Conservation (phyloP, 2,888 invertebrate species). For the Tubulanus polymorphus region DNA sequence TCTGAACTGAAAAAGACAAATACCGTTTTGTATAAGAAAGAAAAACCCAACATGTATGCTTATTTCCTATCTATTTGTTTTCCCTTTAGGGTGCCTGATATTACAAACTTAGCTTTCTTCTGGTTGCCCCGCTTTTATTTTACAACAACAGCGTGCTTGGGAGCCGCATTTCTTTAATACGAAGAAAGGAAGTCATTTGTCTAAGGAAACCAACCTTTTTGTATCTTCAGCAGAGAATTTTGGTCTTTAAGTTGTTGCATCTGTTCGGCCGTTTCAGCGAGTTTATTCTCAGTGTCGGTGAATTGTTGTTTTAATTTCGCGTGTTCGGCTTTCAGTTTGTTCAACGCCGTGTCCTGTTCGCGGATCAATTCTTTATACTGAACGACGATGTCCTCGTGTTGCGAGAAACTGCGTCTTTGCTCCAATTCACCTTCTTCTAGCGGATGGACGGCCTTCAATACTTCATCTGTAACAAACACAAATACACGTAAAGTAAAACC, state of each 20-base stretch:
- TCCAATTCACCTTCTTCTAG: constrained; percentile 31
- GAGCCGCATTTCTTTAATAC: too few species aligned
- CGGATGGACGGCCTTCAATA: constrained; percentile 48
- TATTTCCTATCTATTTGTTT: too few species aligned
- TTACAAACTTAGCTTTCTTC: too few species aligned
- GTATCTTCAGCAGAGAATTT: constrained; percentile 71
- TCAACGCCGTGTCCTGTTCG: constrained; percentile 58
- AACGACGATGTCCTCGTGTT: constrained; percentile 58
- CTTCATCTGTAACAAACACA: constrained; percentile 39
- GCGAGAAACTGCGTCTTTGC: constrained; percentile 35
- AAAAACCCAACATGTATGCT: too few species aligned
- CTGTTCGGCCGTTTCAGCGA: constrained; percentile 67
- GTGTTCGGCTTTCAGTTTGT: constrained; percentile 34
- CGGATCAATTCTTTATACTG: constrained; percentile 89
- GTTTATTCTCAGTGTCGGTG: constrained; percentile 44
- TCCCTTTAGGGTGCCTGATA: too few species aligned
- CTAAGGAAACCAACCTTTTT: too few species aligned
- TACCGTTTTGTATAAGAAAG: too few species aligned
- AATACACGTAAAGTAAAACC: too few species aligned
- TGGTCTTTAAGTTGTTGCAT: constrained; percentile 78
- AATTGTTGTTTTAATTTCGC: constrained; percentile 34
- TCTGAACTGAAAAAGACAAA: too few species aligned
- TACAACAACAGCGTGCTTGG: too few species aligned
- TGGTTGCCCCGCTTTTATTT: too few species aligned
- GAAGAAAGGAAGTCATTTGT: too few species aligned